Percentiles rank a stretch among this genome's conserved stretches.
Conservation (phyloP, 2,113 vertebrate species). For the Menura novaehollandiae region DNA sequence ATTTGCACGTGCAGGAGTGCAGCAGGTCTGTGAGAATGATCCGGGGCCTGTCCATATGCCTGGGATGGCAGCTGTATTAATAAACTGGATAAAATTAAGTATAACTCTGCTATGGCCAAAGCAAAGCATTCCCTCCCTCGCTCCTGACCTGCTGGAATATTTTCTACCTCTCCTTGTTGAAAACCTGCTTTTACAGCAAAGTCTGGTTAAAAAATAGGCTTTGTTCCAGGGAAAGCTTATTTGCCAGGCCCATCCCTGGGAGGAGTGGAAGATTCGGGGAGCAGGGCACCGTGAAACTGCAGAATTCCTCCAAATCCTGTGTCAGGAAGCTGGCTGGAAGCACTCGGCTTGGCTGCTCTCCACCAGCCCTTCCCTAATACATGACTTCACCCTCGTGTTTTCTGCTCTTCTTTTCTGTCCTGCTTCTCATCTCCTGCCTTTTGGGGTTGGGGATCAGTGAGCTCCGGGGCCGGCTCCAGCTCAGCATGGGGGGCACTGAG, state of each 20-base stretch:
- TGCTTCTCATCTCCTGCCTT: neutral
- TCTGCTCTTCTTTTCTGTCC: neutral
- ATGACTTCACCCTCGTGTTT: neutral
- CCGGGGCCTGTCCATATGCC: neutral
- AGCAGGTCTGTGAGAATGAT: neutral
- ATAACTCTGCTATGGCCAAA: neutral
- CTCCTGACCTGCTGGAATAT: neutral
- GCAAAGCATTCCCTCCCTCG: neutral
- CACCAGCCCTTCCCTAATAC: neutral
- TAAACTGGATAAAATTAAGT: neutral
- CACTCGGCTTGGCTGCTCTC: neutral
- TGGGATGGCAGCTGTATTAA: neutral
- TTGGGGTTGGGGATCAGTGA: neutral
- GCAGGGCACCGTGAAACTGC: rapidly evolving
- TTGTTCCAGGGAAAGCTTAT: neutral
- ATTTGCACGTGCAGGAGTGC: neutral
- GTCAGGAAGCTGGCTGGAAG: neutral
- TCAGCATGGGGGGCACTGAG: rapidly evolving
- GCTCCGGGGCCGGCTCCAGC: neutral
- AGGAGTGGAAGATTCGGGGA: rapidly evolving
- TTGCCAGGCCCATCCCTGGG: neutral
- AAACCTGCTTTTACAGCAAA: neutral
- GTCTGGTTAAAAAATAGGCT: neutral
- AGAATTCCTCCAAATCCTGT: neutral
- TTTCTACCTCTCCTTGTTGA: neutral